phyloP scores from a whole-genome alignment of 2,888 invertebrate genomes.

The Octonoba sinensis region DNA sequence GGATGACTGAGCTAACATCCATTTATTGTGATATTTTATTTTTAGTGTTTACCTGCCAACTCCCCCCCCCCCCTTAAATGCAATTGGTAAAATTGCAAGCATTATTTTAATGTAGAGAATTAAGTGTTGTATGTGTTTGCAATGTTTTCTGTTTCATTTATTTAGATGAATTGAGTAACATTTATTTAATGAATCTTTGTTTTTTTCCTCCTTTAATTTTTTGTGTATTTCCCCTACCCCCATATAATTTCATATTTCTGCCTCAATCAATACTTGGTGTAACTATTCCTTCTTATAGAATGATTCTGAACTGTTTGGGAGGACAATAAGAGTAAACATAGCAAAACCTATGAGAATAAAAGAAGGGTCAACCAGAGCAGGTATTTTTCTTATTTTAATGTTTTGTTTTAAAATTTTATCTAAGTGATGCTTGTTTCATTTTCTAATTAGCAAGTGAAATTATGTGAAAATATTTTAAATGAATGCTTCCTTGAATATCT shows the following conservation, averaged over 20 bases:
- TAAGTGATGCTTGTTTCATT: neutral
- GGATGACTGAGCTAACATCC: too few relatives aligned
- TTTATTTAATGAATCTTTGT: neutral
- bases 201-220: too few relatives aligned
- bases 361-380: constrained; percentile 90
- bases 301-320: constrained; percentile 96
- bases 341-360: constrained; percentile 97
- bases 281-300: constrained; percentile 77
- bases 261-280: too few relatives aligned
- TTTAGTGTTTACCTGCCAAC: too few relatives aligned
- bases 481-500: neutral
- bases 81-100: too few relatives aligned
- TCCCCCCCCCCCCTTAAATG: too few relatives aligned
- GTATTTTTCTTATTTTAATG: constrained; percentile 66
- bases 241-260: too few relatives aligned
- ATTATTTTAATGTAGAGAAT: too few relatives aligned
- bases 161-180: neutral
- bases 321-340: constrained; percentile 94
- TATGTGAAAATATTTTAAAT: neutral
- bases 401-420: neutral
- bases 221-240: too few relatives aligned
- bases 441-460: neutral
- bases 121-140: too few relatives aligned
- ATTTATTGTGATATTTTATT: too few relatives aligned
- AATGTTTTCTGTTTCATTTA: too few relatives aligned